Base-by-base conservation (phyloP, 2,888 invertebrate genomes). In the Chaitophorus viminalis region DNA sequence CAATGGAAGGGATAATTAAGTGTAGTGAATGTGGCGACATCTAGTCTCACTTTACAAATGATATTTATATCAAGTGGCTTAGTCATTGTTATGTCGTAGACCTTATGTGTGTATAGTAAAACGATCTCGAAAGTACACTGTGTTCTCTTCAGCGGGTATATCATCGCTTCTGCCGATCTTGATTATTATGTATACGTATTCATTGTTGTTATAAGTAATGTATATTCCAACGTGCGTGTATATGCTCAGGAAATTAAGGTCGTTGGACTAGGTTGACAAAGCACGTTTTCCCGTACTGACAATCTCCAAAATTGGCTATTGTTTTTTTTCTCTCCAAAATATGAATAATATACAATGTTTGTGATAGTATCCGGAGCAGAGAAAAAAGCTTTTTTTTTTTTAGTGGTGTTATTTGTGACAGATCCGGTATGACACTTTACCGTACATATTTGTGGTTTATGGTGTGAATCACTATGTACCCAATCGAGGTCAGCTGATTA, bases 401-500 rank as follows among this genome's bases (percentile, higher is more conserved):
- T 1, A 31, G 8, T 74, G 29, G 36, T 36, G 33, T 65, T 79
- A 79, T 36, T 60, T 60, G 60, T 65, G 31, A 36, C n/a, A 25
- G 21, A 78, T 54, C 54, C 33, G 14, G 60, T 60, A 60, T 54
- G 21, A 60, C 25, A 25, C 25, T 65, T n/a, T 33, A 17, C 14
- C n/a, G 33, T 79, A 60, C n/a, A 36, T 60, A 79, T 60, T 36
- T 60, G 60, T 36, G 78, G 78, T 78, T 54, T 54, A 17, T 29
- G 11, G 25, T 33, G 25, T 79, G 78, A 79, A 79, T 65, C 78
- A 79, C 36, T 36, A 36, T 25, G 14, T 46, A 3, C 21, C 78
- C n/a, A 60, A 79, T 79, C 25, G 78, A 79, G 78, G 54, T 79
- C 60, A n/a, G n/a, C n/a, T 79, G 36, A n/a, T 79, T 60, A 68